These are phyloP conservation scores for Nemopilema nomurai DNA, from an alignment of 30 jellyfish, hydroid and myxozoan species.

Conservation along the genomic window DNA sequence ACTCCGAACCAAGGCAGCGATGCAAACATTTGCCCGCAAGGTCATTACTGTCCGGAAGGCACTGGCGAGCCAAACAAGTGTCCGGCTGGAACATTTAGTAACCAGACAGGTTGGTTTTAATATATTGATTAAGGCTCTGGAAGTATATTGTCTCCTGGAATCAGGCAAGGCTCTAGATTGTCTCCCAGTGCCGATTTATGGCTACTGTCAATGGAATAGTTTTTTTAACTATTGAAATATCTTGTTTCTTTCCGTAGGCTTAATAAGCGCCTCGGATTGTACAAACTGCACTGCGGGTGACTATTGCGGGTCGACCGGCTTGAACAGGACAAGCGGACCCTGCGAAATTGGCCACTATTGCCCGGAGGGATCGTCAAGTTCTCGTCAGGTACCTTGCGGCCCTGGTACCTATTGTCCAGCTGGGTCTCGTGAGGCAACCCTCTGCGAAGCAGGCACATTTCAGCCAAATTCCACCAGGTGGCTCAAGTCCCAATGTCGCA, in stretches of 20 bases:
- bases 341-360: conserved; percentile 91
- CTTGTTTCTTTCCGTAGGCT: conserved; percentile 44
- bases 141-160: too few species aligned
- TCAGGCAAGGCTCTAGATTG: too few species aligned
- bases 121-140: too few species aligned
- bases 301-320: conserved; percentile 88
- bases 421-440: conserved; percentile 76
- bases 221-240: neutral
- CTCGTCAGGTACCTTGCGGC: conserved; percentile 79
- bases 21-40: conserved; percentile 95
- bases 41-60: conserved; percentile 88
- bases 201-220: too few species aligned
- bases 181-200: too few species aligned
- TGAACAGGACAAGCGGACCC: conserved; percentile 75
- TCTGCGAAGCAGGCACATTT: conserved; percentile 90
- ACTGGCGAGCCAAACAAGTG: conserved; percentile 96
- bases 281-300: conserved; percentile 88
- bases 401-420: conserved; percentile 84
- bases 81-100: conserved; percentile 89
- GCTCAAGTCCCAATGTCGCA: conserved; percentile 68
- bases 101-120: conserved; percentile 71
- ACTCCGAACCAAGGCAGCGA: conserved; percentile 91
- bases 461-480: conserved; percentile 82
- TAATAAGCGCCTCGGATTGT: conserved; percentile 64
- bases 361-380: conserved; percentile 85